Evolutionary conservation across 2,113 vertebrate species (phyloP), one percentile per base, ranked within the genome.

Genomic region (Mola mola): DNA sequence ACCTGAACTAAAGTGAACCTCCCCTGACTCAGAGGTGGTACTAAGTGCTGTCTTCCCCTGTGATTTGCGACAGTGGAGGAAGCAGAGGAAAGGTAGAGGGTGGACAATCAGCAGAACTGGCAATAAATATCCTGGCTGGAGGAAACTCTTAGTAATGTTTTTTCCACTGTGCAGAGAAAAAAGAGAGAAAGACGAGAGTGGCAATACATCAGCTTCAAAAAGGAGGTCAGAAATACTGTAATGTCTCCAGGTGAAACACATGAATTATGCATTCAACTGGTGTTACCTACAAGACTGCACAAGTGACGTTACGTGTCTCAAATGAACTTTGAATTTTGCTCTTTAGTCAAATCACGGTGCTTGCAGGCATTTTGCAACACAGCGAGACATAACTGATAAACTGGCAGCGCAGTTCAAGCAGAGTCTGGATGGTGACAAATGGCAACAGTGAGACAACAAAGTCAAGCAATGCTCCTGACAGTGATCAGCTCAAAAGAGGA

Each of bases 31-130:
- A 75, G 78, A 75, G 75, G 72, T 74, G 76, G 74, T 63, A 60
- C 68, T 70, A 66, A 80, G 78, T 24, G 15, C 65, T 11, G 64
- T 76, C 76, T 74, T 86, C 79, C 78, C 80, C 81, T 87, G 82
- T 83, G 85, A 90, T 88, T 90, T 88, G 64, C 72, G 75, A 59
- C 85, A 75, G 87, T 66, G 68, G 70, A 67, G 66, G 73, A 56
- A 43, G 49, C 11, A 24, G 59, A 60, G 61, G 48, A 42, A 61
- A 64, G 47, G 62, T 8, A 31, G 55, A 56, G 44, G 57, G 50
- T 50, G 69, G 60, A 75, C 68, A 73, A 82, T 73, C 57, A 34
- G 57, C 69, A 70, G 71, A 77, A 74, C 75, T 76, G 72, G 72
- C 75, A 80, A 87, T 83, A 88, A 86, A 86, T 79, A 79, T 77